Evolutionary conservation across 2,113 vertebrate genomes (phyloP), one percentile per base, ranked within the genome.

Genomic region (Siniperca chuatsi): DNA sequence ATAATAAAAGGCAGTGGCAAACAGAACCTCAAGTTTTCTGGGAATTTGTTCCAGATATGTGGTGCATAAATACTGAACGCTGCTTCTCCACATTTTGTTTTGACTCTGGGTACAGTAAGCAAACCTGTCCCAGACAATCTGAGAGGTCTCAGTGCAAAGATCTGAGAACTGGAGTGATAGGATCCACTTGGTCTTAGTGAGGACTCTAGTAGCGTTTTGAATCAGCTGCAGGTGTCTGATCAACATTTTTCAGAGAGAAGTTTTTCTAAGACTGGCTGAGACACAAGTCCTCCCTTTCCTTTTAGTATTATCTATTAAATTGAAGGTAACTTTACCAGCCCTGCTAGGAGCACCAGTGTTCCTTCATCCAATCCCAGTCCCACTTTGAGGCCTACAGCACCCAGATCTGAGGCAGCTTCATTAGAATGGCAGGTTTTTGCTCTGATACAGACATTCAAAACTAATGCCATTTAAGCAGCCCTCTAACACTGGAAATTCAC

Each of bases 401-500:
- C 20, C 48, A 65, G 29, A 75, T 72, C 33, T 40, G 55, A 79
- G 50, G 35, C 60, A 55, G 65, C 40, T 60, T 79, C 70, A 8
- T 65, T 12, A 64, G 80, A 86, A 82, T 72, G 64, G 40, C 18
- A 55, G 60, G 9, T 81, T 75, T 81, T 83, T 54, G 74, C 81
- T 81, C 76, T 73, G 79, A 91, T 81, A 87, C 46, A 85, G 85
- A 81, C 76, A 82, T 90, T 86, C 80, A 89, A 92, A 93, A 86
- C 82, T 75, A 87, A 92, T 77, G 79, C 85, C 78, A 78, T 85
- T 84, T 84, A 88, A 89, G 84, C 78, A 88, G 78, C 74, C 65
- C 66, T 67, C 78, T 88, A 82, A 89, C 90, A 87, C 79, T 83
- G 91, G 82, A 90, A 89, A 86, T 87, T 91, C 90, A 90, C 84